Base-by-base conservation (phyloP, 2,797 vertebrate species). In the Chaunax sp. region DNA sequence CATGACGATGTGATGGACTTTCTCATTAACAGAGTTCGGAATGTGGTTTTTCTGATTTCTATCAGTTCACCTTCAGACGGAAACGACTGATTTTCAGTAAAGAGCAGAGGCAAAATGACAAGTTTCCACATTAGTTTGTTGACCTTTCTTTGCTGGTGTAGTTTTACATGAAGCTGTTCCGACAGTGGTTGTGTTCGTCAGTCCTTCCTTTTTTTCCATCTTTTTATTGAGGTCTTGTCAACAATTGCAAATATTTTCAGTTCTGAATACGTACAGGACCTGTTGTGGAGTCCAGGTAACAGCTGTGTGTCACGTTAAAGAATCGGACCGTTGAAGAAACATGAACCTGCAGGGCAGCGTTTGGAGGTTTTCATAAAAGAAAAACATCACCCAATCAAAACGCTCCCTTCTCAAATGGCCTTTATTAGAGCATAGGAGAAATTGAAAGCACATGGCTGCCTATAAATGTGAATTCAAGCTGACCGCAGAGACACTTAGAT, bases 361-460 rank as follows among this genome's bases (percentile, higher is more conserved):
- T 92, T 90, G 82, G 84, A 91, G 80, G 78, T 89, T 85, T 83
- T 62, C 4, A 61, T 40, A 25, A 68, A 49, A 71, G 55, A 71
- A 64, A 81, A 74, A 65, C 59, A 64, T 78, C 62, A 23, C 23
- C 83, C 87, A 88, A 85, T 89, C 87, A 67, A 84, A 91, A 87
- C 59, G 80, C 54, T 45, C 60, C 81, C 76, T 83, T 78, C 82
- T 90, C 78, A 84, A 89, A 87, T 84, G 85, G 80, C 76, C 75
- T 88, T 90, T 89, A 89, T 90, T 90, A 87, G 82, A 84, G 81
- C 41, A 10, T 75, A 50, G 82, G 22, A 86, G 74, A 88, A 91
- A 93, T 92, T 89, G 83, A 83, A 94, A 92, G 84, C 92, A 93
- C 82, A 90, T 92, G 93, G 71, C 61, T 30, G 84, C 72, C 81